Percentiles rank a stretch among this genome's conserved stretches.
phyloP scores from a whole-genome alignment of 2,113 vertebrate genomes.

The Nymphicus hollandicus region DNA sequence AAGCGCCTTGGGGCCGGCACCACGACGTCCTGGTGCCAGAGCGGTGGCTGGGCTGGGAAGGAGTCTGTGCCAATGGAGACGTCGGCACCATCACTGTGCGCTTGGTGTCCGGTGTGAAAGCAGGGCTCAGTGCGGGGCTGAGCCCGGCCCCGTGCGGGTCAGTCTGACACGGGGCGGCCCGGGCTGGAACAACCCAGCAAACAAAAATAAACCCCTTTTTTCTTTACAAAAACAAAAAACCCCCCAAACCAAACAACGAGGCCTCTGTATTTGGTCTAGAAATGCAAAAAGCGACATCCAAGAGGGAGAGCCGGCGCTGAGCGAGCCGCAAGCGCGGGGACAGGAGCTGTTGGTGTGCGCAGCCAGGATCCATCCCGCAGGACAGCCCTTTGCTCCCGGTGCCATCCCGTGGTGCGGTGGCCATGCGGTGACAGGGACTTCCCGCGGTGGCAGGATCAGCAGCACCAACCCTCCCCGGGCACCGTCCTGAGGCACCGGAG shows the following conservation, averaged over 20 bases:
- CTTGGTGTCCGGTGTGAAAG: neutral
- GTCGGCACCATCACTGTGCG: neutral
- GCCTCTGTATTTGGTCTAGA: conserved; percentile 69
- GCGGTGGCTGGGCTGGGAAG: neutral
- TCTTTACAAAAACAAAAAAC: neutral
- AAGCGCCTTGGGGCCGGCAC: neutral
- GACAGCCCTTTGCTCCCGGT: neutral
- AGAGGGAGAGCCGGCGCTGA: neutral
- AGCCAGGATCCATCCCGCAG: neutral
- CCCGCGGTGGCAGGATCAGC: neutral
- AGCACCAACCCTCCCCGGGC: neutral
- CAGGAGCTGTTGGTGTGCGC: neutral
- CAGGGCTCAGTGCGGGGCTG: neutral
- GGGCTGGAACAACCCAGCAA: neutral
- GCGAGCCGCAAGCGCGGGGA: neutral
- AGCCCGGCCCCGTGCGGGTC: neutral
- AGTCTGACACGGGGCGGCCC: neutral
- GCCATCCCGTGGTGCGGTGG: fast-evolving
- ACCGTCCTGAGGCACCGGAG: neutral
- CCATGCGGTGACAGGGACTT: neutral
- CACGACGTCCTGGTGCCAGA: neutral
- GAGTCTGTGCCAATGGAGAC: neutral
- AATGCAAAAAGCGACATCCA: conserved; percentile 56
- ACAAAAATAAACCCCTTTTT: neutral
- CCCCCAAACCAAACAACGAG: neutral